A percentile compares a stretch with the other conserved stretches of the same genome.
phyloP scores from a whole-genome alignment of 2,113 vertebrate species.

The Montifringilla adamsi region DNA sequence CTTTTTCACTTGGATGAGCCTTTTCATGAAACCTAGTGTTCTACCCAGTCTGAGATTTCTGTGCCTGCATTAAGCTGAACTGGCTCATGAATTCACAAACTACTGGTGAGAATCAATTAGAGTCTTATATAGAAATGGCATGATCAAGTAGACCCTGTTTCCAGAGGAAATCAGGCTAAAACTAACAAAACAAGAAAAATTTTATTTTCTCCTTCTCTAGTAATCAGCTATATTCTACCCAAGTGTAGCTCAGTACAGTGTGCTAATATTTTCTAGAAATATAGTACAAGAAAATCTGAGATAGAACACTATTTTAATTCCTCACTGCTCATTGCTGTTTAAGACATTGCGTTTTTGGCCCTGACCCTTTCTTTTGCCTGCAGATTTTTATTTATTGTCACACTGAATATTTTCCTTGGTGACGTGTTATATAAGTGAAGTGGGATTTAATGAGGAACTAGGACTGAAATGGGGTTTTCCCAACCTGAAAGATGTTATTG shows the following conservation, averaged over 20 bases:
- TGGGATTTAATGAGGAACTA: not conserved
- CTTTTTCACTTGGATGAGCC: not conserved
- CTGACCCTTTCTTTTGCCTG: fast-evolving
- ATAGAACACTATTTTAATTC: not conserved
- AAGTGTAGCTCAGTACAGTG: not conserved
- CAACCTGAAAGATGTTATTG: not conserved
- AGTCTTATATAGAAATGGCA: not conserved
- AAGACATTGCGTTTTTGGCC: not conserved
- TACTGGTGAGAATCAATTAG: not conserved
- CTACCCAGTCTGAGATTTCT: not conserved
- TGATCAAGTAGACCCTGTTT: not conserved
- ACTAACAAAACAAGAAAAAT: not conserved
- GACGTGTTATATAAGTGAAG: not conserved
- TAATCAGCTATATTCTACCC: not conserved
- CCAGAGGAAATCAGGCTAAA: not conserved
- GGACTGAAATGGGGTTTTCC: not conserved
- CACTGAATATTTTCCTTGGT: not conserved
- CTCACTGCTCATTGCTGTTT: not conserved
- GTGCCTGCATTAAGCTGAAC: not conserved
- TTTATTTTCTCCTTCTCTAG: not conserved
- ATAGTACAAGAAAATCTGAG: not conserved
- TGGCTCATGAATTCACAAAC: not conserved
- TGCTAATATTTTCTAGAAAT: not conserved
- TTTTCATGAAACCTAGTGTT: not conserved
- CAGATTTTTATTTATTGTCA: not conserved